phyloP scores from a whole-genome alignment of 2,888 invertebrate genomes.

The Oscheius sp. region DNA sequence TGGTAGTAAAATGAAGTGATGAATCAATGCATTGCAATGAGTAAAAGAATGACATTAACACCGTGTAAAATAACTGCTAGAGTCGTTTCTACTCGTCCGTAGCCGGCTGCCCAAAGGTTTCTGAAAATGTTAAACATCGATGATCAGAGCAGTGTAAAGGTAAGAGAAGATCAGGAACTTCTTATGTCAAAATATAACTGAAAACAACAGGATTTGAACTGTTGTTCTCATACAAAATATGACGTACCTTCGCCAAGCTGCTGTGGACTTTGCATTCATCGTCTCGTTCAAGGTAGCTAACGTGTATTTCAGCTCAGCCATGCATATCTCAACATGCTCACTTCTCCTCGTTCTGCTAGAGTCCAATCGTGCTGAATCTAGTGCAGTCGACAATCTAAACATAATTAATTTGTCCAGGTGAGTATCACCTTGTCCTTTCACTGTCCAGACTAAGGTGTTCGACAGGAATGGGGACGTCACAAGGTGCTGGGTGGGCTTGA shows the following conservation, averaged over 20 bases:
- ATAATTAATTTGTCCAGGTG: background rate
- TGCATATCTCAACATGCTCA: slow-evolving; percentile 46
- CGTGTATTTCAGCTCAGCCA: slow-evolving; percentile 51
- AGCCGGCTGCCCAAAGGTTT: slow-evolving; percentile 21
- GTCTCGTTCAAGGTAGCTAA: slow-evolving; percentile 44
- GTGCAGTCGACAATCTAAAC: slow-evolving; percentile 39
- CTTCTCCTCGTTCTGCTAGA: slow-evolving; percentile 38
- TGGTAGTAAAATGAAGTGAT: background rate
- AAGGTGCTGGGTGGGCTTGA: slow-evolving; percentile 45
- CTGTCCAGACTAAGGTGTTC: slow-evolving; percentile 51
- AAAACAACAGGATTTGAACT: background rate
- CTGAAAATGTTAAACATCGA: slow-evolving; percentile 1
- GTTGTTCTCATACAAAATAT: background rate
- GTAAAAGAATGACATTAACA: slow-evolving; percentile 4
- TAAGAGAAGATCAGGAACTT: slow-evolving; percentile 9
- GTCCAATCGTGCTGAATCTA: slow-evolving; percentile 48
- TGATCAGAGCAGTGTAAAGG: slow-evolving; percentile 7
- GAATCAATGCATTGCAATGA: slow-evolving; percentile 4
- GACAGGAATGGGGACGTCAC: slow-evolving; percentile 40
- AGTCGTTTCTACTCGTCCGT: slow-evolving; percentile 22
- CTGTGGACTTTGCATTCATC: slow-evolving; percentile 41
- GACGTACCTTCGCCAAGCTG: slow-evolving; percentile 43
- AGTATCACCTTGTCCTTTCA: slow-evolving; percentile 40
- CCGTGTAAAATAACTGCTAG: slow-evolving; percentile 20
- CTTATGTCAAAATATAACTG: slow-evolving; percentile 5